A percentile compares a stretch with the other conserved stretches of the same genome.
Conservation (phyloP, 2,888 invertebrate genomes). For the Gastrophysa polygoni region DNA sequence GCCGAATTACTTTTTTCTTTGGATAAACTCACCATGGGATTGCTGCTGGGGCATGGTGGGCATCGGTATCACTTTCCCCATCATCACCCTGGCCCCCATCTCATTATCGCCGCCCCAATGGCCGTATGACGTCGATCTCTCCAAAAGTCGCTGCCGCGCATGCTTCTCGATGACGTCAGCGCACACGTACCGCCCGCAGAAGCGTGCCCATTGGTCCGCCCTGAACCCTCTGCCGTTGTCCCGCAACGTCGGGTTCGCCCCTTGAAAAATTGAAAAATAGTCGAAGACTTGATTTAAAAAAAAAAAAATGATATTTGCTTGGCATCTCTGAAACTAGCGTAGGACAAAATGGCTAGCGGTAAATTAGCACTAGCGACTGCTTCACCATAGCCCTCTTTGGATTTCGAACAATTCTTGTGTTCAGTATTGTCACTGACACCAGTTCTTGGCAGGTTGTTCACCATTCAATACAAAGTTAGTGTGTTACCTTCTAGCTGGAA, state of each 20-base stretch:
- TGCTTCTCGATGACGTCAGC: constrained; percentile 75
- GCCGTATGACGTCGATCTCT: constrained; percentile 62
- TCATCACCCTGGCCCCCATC: constrained; percentile 60
- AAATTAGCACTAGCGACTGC: no score
- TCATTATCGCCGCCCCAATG: constrained; percentile 69
- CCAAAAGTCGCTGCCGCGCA: constrained; percentile 64
- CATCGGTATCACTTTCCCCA: constrained; percentile 59
- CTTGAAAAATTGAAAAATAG: no score
- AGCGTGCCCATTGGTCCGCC: constrained; percentile 78
- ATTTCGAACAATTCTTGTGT: no score
- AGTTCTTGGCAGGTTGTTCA: no score
- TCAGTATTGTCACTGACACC: no score
- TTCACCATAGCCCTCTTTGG: no score
- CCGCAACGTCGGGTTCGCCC: constrained; percentile 71
- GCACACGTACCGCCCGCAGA: constrained; percentile 72
- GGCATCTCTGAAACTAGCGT: no score
- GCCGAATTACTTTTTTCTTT: not conserved
- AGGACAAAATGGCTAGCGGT: no score
- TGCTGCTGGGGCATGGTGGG: constrained; percentile 44
- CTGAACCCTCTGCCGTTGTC: constrained; percentile 72
- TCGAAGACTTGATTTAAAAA: no score
- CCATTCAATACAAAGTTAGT: no score
- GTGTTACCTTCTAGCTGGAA: no score
- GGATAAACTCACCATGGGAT: constrained; percentile 48
- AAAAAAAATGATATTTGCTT: no score